Base-by-base conservation (phyloP, 2,888 invertebrate genomes). In the Dryomyza anilis region DNA sequence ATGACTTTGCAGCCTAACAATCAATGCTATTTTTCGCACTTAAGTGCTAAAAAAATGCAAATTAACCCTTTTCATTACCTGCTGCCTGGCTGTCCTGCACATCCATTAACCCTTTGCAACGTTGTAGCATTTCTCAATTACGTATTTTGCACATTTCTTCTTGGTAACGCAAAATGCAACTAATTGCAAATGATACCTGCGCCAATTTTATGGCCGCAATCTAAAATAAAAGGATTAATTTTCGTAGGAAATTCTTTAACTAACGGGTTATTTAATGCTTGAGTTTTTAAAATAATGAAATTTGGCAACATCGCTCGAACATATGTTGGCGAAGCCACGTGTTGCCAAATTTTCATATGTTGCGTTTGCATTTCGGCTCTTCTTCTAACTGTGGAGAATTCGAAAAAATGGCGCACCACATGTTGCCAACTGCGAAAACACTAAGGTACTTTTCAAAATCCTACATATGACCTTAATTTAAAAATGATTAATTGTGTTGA, bases 401-500 rank as follows among this genome's bases (percentile, higher is more conserved):
- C 8, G n/a, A 8, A 23, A 52, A 52, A 12, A 14, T n/a, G 16
- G 12, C 29, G 23, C 3, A 27, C 50, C 50, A 52, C 50, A 52
- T 52, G 50, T 50, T 27, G 27, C 27, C 27, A 23, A 14, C 27
- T n/a, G 6, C n/a, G 23, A 21, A 48, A 48, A 25, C 5, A 36
- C 10, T 4, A 36, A 14, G 2, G n/a, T 14, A 36, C 10, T 14
- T 14, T 14, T 2, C 10, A 36, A 3, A 43, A 23, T 21, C 19
- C 6, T 48, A 33, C 53, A 53, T 53, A 55, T 36, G 33, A 36
- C n/a, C 55, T 19, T 36, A 23, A 36, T 55, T 55, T 19, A 29
- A 2, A 29, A 45, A 58, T 58, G 58, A 58, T 58, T 45, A 46
- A 58, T 58, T 58, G 58, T 19, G 16, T 10, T 30, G 29, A 30